Conservation (phyloP, 2,113 vertebrate species). For the Oncorhynchus mykiss region DNA sequence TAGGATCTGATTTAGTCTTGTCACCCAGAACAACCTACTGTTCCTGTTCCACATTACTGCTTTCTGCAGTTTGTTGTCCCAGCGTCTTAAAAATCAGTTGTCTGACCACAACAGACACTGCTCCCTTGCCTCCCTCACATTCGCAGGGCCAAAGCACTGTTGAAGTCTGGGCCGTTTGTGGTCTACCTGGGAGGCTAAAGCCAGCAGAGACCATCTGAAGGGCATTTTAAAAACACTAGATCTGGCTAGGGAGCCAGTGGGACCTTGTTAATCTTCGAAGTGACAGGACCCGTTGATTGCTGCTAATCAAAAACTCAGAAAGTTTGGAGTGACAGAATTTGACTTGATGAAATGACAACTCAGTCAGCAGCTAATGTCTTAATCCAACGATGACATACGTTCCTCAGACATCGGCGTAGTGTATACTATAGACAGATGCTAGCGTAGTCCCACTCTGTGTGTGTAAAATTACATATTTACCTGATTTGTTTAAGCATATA, state of each 20-base stretch:
- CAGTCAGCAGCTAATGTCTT: conserved; percentile 7
- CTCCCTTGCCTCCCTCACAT: background rate
- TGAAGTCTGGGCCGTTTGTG: background rate
- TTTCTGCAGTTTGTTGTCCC: background rate
- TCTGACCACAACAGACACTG: background rate
- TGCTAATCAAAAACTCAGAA: conserved; percentile 6
- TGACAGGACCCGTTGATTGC: background rate
- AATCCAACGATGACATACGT: conserved; percentile 25
- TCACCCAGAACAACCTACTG: background rate
- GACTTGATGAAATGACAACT: conserved; percentile 26
- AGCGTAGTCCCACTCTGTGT: too few species aligned
- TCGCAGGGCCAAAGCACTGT: background rate
- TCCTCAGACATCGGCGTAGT: background rate
- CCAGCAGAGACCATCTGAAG: too few species aligned
- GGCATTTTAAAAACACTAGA: too few species aligned
- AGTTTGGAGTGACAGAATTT: conserved; percentile 10
- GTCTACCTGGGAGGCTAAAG: too few species aligned
- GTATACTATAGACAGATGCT: too few species aligned
- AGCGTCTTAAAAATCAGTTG: background rate
- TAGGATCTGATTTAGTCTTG: conserved; percentile 22
- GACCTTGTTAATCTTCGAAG: too few species aligned
- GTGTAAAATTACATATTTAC: too few species aligned
- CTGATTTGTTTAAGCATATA: too few species aligned
- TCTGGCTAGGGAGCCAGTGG: too few species aligned
- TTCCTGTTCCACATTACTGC: background rate